These are phyloP conservation scores for Augiades crinisus DNA, from an alignment of 2,888 invertebrate genomes.

Conservation along the genomic window DNA sequence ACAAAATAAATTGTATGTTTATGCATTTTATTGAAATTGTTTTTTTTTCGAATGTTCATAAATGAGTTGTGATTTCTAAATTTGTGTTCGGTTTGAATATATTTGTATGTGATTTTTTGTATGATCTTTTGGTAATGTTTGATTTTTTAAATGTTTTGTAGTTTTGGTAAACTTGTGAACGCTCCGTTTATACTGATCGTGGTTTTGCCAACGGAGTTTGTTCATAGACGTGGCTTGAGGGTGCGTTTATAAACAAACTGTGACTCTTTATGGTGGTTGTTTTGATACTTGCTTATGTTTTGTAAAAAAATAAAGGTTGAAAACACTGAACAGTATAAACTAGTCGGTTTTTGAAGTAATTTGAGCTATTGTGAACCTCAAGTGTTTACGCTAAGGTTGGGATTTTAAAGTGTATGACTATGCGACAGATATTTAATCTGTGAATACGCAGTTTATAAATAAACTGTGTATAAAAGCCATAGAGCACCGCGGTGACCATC, in stretches of 20 bases:
- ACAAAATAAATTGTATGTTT: slow-evolving; percentile 1
- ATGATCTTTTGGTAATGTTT: neutral
- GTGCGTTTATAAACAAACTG: neutral
- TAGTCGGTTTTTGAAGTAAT: neutral
- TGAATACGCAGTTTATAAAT: neutral
- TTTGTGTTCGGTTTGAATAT: neutral
- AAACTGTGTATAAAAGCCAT: slow-evolving; percentile 1
- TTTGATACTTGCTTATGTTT: too few relatives aligned
- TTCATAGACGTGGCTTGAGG: neutral
- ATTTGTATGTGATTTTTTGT: neutral
- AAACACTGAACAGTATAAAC: neutral
- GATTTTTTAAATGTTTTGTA: neutral
- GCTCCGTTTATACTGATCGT: neutral
- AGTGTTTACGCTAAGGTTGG: neutral
- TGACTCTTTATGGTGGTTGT: neutral
- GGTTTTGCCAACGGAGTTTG: neutral
- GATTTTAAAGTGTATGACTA: neutral
- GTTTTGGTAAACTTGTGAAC: neutral
- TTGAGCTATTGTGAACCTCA: neutral
- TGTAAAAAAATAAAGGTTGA: too few relatives aligned
- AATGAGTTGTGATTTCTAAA: neutral
- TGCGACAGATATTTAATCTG: slow-evolving; percentile 4
- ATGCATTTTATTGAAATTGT: neutral
- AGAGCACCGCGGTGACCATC: too few relatives aligned
- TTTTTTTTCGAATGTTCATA: neutral